Percentiles rank a stretch among this genome's conserved stretches.
These are phyloP conservation scores for Diploscapter pachys DNA, from an alignment of 1,140 invertebrate genomes.

Conservation along the genomic window DNA sequence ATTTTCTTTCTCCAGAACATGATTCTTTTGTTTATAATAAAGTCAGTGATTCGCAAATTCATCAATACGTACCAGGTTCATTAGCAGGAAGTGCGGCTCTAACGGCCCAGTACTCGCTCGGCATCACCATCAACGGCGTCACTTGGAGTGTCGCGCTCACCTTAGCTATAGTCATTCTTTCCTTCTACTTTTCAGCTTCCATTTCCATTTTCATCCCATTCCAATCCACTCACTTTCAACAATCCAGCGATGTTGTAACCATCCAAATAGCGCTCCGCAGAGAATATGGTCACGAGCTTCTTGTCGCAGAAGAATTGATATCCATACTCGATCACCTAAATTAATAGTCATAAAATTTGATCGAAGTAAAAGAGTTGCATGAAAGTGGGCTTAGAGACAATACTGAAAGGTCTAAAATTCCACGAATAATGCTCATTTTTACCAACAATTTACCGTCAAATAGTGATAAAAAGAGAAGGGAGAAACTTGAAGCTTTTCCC, in stretches of 20 bases:
- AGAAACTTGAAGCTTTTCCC: too few relatives aligned
- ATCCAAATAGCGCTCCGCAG: conserved; percentile 38
- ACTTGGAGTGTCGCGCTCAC: too few relatives aligned
- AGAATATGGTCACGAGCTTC: conserved; percentile 39
- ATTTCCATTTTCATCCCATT: not conserved
- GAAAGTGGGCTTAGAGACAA: too few relatives aligned
- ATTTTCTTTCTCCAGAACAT: not conserved
- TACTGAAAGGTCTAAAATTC: not conserved
- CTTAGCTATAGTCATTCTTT: not conserved
- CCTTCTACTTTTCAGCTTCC: not conserved
- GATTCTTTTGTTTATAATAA: not conserved
- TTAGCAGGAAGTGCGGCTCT: not conserved
- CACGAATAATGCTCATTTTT: too few relatives aligned
- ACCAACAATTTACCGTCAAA: too few relatives aligned
- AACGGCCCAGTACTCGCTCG: not conserved
- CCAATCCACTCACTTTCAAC: not conserved
- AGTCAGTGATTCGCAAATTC: not conserved
- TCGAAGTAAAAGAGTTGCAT: too few relatives aligned
- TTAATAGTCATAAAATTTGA: not conserved
- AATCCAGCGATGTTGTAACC: not conserved
- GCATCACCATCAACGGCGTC: too few relatives aligned
- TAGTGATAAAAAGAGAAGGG: too few relatives aligned
- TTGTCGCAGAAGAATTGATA: conserved; percentile 63
- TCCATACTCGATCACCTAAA: conserved; percentile 65
- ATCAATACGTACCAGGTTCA: not conserved